Percentiles rank a stretch among this genome's conserved stretches.
These are phyloP conservation scores for Aporophyla nigra DNA, from an alignment of 2,888 invertebrate species.

Conservation along the genomic window DNA sequence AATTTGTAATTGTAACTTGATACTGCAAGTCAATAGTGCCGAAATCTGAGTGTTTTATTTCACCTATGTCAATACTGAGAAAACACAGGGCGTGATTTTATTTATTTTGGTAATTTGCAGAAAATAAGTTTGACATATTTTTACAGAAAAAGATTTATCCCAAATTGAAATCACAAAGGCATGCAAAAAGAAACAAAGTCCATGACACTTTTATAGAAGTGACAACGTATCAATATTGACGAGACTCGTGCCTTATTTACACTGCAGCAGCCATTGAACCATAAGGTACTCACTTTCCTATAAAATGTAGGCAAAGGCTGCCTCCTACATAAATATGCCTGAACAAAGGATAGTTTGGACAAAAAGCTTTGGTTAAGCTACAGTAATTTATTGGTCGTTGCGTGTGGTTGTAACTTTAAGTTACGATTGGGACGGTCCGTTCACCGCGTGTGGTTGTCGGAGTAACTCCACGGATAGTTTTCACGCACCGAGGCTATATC, in stretches of 20 bases:
- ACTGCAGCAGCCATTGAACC: conserved; percentile 34
- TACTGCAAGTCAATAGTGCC: too few relatives aligned
- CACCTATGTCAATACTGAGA: neutral
- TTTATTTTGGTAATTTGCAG: too few relatives aligned
- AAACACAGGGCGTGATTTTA: neutral
- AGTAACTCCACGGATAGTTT: conserved; percentile 1
- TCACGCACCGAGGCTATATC: neutral
- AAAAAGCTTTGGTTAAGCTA: conserved; percentile 26
- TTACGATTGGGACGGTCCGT: conserved; percentile 11
- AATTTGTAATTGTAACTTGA: too few relatives aligned
- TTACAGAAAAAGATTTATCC: neutral
- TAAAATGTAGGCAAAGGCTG: conserved; percentile 24
- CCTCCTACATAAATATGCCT: conserved; percentile 27
- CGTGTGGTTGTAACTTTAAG: conserved; percentile 1
- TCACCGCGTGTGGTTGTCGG: conserved; percentile 11
- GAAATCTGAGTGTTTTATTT: neutral
- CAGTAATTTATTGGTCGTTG: conserved; percentile 11
- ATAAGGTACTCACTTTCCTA: conserved; percentile 21
- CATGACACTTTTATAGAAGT: conserved; percentile 1
- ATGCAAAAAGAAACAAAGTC: conserved; percentile 2
- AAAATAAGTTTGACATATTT: neutral
- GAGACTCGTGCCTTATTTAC: neutral
- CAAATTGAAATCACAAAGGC: conserved; percentile 4
- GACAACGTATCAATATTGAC: conserved; percentile 25
- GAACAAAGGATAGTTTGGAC: conserved; percentile 27